Evolutionary conservation across 2,113 vertebrate species (phyloP), one percentile per base, ranked within the genome.

Genomic region (Telmatochromis sp.): DNA sequence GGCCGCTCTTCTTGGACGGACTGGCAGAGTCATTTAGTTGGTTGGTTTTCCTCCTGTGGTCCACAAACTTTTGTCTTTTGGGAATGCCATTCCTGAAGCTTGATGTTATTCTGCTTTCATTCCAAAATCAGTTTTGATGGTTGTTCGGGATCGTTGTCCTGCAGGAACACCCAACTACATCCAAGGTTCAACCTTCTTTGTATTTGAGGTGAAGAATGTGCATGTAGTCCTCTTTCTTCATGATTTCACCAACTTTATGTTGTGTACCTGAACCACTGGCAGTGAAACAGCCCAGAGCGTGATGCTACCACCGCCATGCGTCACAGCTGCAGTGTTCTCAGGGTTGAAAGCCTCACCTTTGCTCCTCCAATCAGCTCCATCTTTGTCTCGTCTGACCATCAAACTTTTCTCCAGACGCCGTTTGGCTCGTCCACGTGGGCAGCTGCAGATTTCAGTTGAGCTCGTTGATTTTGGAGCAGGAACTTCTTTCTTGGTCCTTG

Each of bases 321-420:
- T 57, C 54, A 28, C 23, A 57, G 55, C 55, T 58, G 26, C 26
- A 15, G 54, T 5, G 55, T 28, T 0, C 55, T 57, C 14, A 17
- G 55, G 26, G 14, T 17, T 31, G 55, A 31, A 58, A 58, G 26
- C 14, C 7, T 58, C 1, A 1, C 1, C 2, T 33, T 33, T 33
- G 8, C 5, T 31, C 26, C 26, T 58, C 26, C 26, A 31, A 6
- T 33, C 9, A 19, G 0, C 13, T 31, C 26, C 26, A 31, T 0
- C 55, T 57, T 8, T 58, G 26, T 58, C 23, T 28, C 2, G 13
- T 58, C 13, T 3, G 21, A 1, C 13, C 23, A 9, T 58, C 55
- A 28, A 58, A 58, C 23, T 0, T 58, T 57, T 28, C 23, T 57
- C 23, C 23, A 28, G 55, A 15, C 0, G 13, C 4, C 4, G 7